Percentiles rank a stretch among this genome's conserved stretches.
phyloP scores from a whole-genome alignment of 2,888 invertebrate species.

The Agonopterix heracliana region DNA sequence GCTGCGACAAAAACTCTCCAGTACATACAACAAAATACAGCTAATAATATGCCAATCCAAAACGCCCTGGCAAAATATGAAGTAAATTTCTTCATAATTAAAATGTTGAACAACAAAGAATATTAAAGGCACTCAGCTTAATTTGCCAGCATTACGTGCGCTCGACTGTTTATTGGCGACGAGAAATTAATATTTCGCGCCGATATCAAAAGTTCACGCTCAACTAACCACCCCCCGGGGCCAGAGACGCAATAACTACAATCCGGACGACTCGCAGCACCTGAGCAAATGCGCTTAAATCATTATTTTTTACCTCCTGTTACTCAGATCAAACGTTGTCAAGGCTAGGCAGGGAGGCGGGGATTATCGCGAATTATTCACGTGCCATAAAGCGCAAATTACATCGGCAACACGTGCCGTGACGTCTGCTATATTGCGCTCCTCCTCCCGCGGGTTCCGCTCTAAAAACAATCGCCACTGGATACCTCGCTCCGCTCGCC shows the following conservation, averaged over 20 bases:
- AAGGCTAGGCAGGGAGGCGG: slow-evolving; percentile 39
- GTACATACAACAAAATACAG: too few species aligned
- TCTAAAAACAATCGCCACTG: slow-evolving; percentile 47
- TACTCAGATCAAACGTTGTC: slow-evolving; percentile 65
- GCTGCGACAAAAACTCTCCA: too few species aligned
- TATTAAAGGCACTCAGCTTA: slow-evolving; percentile 68
- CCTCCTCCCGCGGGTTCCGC: slow-evolving; percentile 32
- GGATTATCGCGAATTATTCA: slow-evolving; percentile 67
- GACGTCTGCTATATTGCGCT: slow-evolving; percentile 48
- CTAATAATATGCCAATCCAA: neutral
- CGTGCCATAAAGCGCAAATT: slow-evolving; percentile 72
- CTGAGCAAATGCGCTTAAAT: slow-evolving; percentile 70
- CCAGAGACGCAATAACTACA: slow-evolving; percentile 55
- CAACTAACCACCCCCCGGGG: slow-evolving; percentile 62
- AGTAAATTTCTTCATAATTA: slow-evolving; percentile 53
- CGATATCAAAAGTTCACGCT: slow-evolving; percentile 74
- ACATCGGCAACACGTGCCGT: slow-evolving; percentile 59
- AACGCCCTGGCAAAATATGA: slow-evolving; percentile 22
- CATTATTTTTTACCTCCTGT: slow-evolving; percentile 57
- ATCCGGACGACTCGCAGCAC: slow-evolving; percentile 51
- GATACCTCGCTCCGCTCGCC: slow-evolving; percentile 13
- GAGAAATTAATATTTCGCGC: slow-evolving; percentile 74
- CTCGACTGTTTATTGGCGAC: slow-evolving; percentile 64
- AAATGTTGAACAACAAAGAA: slow-evolving; percentile 57
- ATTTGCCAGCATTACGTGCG: slow-evolving; percentile 70